Base-by-base conservation (phyloP, 1,140 invertebrate genomes). In the Drosophila pseudoobscura region DNA sequence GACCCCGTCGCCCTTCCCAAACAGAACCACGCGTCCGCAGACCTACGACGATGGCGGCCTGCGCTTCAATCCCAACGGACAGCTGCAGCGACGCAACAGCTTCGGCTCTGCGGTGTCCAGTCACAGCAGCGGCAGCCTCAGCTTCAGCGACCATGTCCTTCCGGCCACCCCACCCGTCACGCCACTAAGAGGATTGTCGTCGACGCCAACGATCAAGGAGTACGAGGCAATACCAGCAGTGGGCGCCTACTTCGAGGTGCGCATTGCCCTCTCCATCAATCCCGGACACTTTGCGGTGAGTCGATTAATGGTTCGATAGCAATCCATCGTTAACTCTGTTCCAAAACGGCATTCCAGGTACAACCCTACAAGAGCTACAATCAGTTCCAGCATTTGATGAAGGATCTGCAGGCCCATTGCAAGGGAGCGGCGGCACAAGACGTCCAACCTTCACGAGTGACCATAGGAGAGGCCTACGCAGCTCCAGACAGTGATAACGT, bases 321-420 rank as follows among this genome's bases (percentile, higher is more conserved):
- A 8, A 4, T 8, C 2, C 26, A 6, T 20, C 17, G 13, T n/a
- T 8, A 8, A 39, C 6, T n/a, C 6, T 4, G 0, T 4, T 7
- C 1, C 47, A 46, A 2, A 22, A n/a, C 17, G 5, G 8, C 0
- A 2, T 17, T 44, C 2, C 53, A 91, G 90, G 76, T 91, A 6
- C 90, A 91, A 77, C 90, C 90, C 6, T 91, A 91, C 56, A 85
- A 90, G 53, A 78, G 69, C 55, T 89, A 84, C 65, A 89, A 85
- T 64, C 73, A 85, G 53, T 41, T 91, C 35, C 75, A 78, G 53
- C 56, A 54, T 35, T 41, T 91, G 51, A 91, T 91, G 90, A 85
- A 78, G 63, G 66, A 90, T 8, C 57, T 91, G 58, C 90, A 91
- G 47, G 72, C 59, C 3, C 75, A 90, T 75, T 90, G 89, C 66